Percentiles rank a stretch among this genome's conserved stretches.
These are phyloP conservation scores for Nomada hirtipes DNA, from an alignment of 2,888 invertebrate genomes.

Conservation along the genomic window DNA sequence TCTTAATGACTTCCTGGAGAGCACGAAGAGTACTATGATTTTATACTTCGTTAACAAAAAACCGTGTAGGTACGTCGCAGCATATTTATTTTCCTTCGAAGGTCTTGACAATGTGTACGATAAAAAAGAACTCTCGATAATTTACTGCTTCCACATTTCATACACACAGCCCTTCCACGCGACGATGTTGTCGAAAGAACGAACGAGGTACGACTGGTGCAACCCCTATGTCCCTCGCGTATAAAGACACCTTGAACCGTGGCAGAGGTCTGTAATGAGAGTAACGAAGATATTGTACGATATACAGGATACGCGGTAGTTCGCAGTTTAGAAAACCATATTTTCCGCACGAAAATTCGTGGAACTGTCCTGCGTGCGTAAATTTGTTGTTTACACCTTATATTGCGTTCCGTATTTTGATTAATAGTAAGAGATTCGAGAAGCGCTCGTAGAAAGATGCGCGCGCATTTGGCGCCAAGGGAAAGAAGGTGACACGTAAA, in stretches of 20 bases:
- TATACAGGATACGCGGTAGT: background rate
- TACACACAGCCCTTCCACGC: background rate
- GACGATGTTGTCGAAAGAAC: slow-evolving; percentile 28
- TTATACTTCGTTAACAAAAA: background rate
- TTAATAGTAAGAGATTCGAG: background rate
- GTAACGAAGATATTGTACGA: background rate
- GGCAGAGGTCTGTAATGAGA: background rate
- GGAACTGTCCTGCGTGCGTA: no score
- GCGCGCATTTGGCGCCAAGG: slow-evolving; percentile 28
- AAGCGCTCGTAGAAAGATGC: background rate
- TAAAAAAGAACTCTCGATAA: background rate
- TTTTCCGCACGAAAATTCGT: no score
- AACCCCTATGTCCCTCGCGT: background rate
- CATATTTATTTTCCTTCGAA: background rate
- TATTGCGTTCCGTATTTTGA: background rate
- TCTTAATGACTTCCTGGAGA: background rate
- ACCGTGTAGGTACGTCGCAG: background rate
- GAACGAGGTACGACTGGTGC: slow-evolving; percentile 35
- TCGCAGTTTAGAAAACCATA: no score
- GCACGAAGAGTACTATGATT: background rate
- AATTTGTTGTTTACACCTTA: background rate
- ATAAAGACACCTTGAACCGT: background rate
- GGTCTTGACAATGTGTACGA: background rate
- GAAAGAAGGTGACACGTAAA: background rate
- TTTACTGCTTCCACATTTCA: background rate